These are phyloP conservation scores for Conchocele bisecta DNA, from an alignment of 2,888 invertebrate species.

Conservation along the genomic window DNA sequence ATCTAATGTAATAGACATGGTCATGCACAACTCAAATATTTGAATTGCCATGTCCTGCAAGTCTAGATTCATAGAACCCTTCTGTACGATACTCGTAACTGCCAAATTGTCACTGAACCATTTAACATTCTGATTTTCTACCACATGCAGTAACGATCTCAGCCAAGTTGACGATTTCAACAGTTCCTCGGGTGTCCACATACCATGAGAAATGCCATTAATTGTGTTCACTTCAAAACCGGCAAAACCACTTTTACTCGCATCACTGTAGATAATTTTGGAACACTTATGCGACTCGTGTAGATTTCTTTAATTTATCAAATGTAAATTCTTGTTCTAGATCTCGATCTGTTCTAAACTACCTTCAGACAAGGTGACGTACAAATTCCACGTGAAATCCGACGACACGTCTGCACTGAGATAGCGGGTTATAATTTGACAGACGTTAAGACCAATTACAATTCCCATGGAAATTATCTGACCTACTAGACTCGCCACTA, in stretches of 20 bases:
- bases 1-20: constrained; percentile 16
- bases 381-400: constrained; percentile 20
- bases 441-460: constrained; percentile 36
- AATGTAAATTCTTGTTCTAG: constrained; percentile 11
- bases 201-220: constrained; percentile 37
- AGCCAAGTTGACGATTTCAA: constrained; percentile 51
- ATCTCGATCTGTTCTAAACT: constrained; percentile 19
- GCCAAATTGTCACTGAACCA: constrained; percentile 48
- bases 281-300: constrained; percentile 18
- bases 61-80: constrained; percentile 43
- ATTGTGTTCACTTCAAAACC: constrained; percentile 28
- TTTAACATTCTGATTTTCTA: constrained; percentile 36
- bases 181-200: constrained; percentile 38
- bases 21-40: constrained; percentile 20
- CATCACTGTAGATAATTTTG: constrained; percentile 35
- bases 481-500: constrained; percentile 36
- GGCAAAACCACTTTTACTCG: constrained; percentile 31
- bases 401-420: constrained; percentile 20
- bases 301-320: constrained; percentile 20
- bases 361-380: constrained; percentile 13
- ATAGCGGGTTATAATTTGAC: constrained; percentile 37
- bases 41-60: constrained; percentile 31
- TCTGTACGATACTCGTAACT: constrained; percentile 31
- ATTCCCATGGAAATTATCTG: constrained; percentile 42
- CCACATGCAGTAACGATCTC: constrained; percentile 22